phyloP scores from a whole-genome alignment of 2,888 invertebrate genomes.

The Drosophila kanekoi region DNA sequence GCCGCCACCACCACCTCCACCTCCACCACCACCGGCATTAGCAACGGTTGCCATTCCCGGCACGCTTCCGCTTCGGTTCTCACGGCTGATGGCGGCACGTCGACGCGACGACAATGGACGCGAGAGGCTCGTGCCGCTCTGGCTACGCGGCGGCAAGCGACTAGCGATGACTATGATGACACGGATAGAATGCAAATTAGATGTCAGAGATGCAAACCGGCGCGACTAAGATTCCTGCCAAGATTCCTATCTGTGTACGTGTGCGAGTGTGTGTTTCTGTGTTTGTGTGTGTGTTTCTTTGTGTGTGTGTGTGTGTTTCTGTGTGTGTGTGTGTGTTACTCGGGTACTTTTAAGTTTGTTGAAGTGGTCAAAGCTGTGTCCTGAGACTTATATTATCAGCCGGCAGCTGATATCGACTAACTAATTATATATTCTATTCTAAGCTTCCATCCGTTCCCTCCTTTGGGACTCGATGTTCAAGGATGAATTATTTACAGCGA shows the following conservation, averaged over 20 bases:
- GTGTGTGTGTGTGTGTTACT: not conserved
- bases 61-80: slow-evolving; percentile 27
- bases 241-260: not conserved
- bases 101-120: slow-evolving; percentile 21
- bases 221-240: not conserved
- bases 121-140: slow-evolving; percentile 17
- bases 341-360: too few relatives aligned
- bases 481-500: too few relatives aligned
- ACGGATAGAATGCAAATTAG: slow-evolving; percentile 71
- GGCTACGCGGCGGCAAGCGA: slow-evolving; percentile 54
- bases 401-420: too few relatives aligned
- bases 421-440: too few relatives aligned
- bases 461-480: too few relatives aligned
- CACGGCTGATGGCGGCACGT: slow-evolving; percentile 39
- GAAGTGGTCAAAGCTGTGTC: too few relatives aligned
- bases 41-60: slow-evolving; percentile 36
- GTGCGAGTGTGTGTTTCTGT: not conserved
- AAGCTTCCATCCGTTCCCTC: too few relatives aligned
- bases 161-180: slow-evolving; percentile 69
- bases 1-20: slow-evolving; percentile 30
- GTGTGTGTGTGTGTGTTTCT: not conserved
- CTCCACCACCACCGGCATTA: slow-evolving; percentile 31
- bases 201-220: slow-evolving; percentile 69
- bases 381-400: too few relatives aligned
- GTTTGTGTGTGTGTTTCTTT: not conserved